Evolutionary conservation across 2,888 invertebrate genomes (phyloP), one percentile per base, ranked within the genome.

Genomic region (Scrobipalpa costella): DNA sequence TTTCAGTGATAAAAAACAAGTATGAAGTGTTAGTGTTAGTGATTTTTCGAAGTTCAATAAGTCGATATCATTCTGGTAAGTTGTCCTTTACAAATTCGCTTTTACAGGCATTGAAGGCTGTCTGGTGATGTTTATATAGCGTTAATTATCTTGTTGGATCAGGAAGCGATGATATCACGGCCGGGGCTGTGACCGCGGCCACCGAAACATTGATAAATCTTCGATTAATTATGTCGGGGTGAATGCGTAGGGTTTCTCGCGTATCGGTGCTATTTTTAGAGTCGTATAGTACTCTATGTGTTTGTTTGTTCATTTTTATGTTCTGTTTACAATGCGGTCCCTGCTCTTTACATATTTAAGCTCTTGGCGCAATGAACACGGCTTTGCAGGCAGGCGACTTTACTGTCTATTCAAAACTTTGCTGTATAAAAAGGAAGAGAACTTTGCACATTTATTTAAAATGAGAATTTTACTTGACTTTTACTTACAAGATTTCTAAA

Each of bases 91-190:
- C 63, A 63, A 59, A 58, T 64, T 66, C 19, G 21, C 40, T 63
- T 57, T 63, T 58, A 67, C 47, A 52, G 52, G 50, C 33, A 55
- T 61, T 63, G 59, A 63, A 65, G 65, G 65, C 44, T 63, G 38
- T 57, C 49, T 63, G 63, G 64, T 63, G 63, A 57, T 68, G 66
- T 67, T 66, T 69, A 74, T 80, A 76, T 72, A 71, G 71, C 68
- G 71, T 73, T 78, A 78, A 80, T 78, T 80, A 78, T 79, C 73
- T 73, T 77, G 73, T 79, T 77, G 69, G 76, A 77, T 73, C 76
- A 84, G 81, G 80, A 83, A 85, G 73, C 71, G 81, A 79, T 89
- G 84, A 88, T 86, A 90, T 88, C 88, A 89, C 71, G 69, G 70
- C 75, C 67, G 68, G 80, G 79, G 80, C 79, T 80, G 82, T 82